phyloP scores from a whole-genome alignment of 1,140 invertebrate species.

The Ganaspis sp. region DNA sequence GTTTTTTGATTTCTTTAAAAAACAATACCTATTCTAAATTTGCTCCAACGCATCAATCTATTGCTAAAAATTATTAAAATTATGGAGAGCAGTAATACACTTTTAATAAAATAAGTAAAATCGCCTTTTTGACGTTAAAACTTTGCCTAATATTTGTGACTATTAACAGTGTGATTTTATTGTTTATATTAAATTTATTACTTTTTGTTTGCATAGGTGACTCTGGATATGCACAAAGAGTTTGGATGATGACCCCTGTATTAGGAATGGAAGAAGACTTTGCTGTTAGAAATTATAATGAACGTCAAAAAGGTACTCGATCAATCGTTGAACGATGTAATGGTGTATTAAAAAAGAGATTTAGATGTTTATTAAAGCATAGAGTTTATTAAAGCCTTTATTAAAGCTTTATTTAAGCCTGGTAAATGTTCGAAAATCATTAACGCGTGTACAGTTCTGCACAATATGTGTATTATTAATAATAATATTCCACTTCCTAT shows the following conservation, averaged over 20 bases:
- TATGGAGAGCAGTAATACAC: too few species aligned
- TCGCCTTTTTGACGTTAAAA: too few species aligned
- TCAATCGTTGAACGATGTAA: not conserved
- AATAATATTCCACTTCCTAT: not conserved
- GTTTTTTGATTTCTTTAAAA: too few species aligned
- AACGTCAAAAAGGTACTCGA: not conserved
- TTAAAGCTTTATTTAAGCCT: too few species aligned
- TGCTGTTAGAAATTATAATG: not conserved
- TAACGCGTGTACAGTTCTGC: slow-evolving; percentile 50
- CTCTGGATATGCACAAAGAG: not conserved
- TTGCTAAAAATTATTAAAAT: too few species aligned
- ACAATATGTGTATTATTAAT: slow-evolving; percentile 41
- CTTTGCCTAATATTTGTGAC: not conserved
- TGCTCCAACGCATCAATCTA: too few species aligned
- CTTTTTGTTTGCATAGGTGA: not conserved
- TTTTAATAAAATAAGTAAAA: too few species aligned
- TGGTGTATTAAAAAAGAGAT: slow-evolving; percentile 27
- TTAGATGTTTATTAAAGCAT: slow-evolving; percentile 54
- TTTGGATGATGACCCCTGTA: not conserved
- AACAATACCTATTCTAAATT: too few species aligned
- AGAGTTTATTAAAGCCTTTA: slow-evolving; percentile 53
- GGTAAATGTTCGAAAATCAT: slow-evolving; percentile 51
- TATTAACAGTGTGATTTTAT: not conserved
- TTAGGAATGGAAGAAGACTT: not conserved
- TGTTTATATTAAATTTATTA: not conserved